Percentiles rank a stretch among this genome's conserved stretches.
Evolutionary conservation across 2,113 vertebrate genomes (phyloP).

Genomic region (Poeciliopsis prolifica): DNA sequence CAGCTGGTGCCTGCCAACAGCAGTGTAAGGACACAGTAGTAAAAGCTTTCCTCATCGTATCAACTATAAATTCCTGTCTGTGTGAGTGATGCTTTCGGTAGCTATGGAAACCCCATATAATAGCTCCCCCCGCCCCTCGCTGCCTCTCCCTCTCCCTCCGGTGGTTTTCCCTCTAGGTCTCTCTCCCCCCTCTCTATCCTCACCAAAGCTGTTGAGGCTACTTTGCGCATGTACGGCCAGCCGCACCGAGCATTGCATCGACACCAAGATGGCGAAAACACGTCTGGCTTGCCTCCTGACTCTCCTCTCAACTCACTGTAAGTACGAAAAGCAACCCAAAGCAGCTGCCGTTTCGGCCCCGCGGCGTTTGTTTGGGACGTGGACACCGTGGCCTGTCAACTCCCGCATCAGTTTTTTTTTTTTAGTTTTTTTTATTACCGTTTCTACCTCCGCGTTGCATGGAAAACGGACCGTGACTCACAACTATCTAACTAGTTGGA

Average conservation of each 20-base stretch:
- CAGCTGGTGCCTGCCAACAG: slow-evolving; percentile 29
- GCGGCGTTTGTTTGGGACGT: too few species aligned
- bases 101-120: slow-evolving; percentile 68
- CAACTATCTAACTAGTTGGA: too few species aligned
- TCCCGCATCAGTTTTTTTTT: too few species aligned
- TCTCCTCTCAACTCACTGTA: slow-evolving; percentile 80
- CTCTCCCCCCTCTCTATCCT: slow-evolving; percentile 66
- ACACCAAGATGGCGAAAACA: slow-evolving; percentile 84
- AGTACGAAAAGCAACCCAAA: slow-evolving; percentile 57
- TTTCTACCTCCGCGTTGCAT: too few species aligned
- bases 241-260: slow-evolving; percentile 71
- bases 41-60: slow-evolving; percentile 61
- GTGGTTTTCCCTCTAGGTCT: slow-evolving; percentile 16
- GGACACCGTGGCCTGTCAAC: too few species aligned
- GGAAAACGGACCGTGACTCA: too few species aligned
- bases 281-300: slow-evolving; percentile 77
- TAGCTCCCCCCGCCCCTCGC: slow-evolving; percentile 13
- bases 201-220: slow-evolving; percentile 65
- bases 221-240: slow-evolving; percentile 81
- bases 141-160: slow-evolving; percentile 27
- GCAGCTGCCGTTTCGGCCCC: neutral
- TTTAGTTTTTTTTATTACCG: too few species aligned
- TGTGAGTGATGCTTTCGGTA: slow-evolving; percentile 76
- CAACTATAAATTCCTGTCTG: slow-evolving; percentile 66
- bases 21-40: slow-evolving; percentile 16